Evolutionary conservation across 2,113 vertebrate species (phyloP), one percentile per base, ranked within the genome.

Genomic region (Cervus canadensis): DNA sequence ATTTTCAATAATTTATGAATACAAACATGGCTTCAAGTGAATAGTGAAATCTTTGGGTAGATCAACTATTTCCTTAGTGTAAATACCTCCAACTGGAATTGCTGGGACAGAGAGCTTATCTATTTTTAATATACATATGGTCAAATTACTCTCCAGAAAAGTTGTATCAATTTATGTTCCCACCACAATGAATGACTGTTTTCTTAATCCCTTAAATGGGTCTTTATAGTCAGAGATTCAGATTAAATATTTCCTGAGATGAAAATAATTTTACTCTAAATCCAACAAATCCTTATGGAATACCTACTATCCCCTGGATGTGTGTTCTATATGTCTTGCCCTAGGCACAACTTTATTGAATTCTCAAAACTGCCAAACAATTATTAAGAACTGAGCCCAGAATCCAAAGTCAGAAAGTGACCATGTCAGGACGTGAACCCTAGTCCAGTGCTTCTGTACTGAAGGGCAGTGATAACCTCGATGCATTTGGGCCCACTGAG

Each of bases 171-270:
- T 57, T 36, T 43, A 43, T 59, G 11, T n/a, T 64, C 54, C 85
- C 11, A 30, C n/a, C n/a, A 79, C 40, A 36, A 21, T 25, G 50
- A 96, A 30, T 56, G 36, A 21, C 36, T 60, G 25, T 74, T 84
- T 90, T 87, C 25, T 62, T 57, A 26, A 19, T 50, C 6, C 3
- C 21, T 57, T 71, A 84, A 87, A 56, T 57, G n/a, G 43, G 17
- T 11, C 64, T 67, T 95, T 40, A 28, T 36, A 64, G 52, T 45
- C 83, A 90, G 60, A 87, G 87, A 79, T 45, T 89, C 28, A 45
- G 33, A 95, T 74, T 59, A 85, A 89, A 87, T 94, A 93, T 87
- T 95, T 90, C 48, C 56, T 26, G n/a, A 93, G 84, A 56, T 76
- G 26, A 89, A 97, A 97, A 87, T 57, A 48, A 86, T 16, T 82